These are phyloP conservation scores for Agriotes lineatus DNA, from an alignment of 2,888 invertebrate species.

Conservation along the genomic window DNA sequence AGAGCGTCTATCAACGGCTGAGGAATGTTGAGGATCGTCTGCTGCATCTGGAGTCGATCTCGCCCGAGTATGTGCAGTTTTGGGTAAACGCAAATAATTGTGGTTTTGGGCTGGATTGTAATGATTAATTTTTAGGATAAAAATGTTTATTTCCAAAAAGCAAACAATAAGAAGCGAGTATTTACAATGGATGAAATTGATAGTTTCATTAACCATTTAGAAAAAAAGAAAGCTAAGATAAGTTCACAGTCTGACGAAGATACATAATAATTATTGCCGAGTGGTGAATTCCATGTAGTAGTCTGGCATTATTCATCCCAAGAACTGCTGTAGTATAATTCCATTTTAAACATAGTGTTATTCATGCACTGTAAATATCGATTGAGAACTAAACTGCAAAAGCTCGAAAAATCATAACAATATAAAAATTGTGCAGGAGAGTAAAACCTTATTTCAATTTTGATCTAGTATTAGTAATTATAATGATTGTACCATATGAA, in stretches of 20 bases:
- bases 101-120: background rate
- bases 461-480: too few relatives aligned
- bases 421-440: too few relatives aligned
- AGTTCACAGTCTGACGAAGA: background rate
- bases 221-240: constrained; percentile 46
- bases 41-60: constrained; percentile 78
- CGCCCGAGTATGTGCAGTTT: constrained; percentile 84
- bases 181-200: constrained; percentile 60
- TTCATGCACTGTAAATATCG: too few relatives aligned
- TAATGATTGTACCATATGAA: too few relatives aligned
- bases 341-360: too few relatives aligned
- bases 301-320: too few relatives aligned
- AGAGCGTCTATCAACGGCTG: constrained; percentile 76
- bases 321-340: too few relatives aligned
- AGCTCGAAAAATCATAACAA: too few relatives aligned
- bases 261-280: background rate
- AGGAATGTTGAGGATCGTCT: constrained; percentile 82
- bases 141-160: constrained; percentile 43
- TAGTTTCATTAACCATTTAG: constrained; percentile 57
- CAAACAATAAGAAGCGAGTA: constrained; percentile 58
- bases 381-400: too few relatives aligned
- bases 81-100: constrained; percentile 48
- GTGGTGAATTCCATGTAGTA: too few relatives aligned
- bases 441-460: too few relatives aligned
- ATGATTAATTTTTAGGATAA: constrained; percentile 52